Conservation (phyloP, 2,797 vertebrate genomes). For the Sebastes itinus region DNA sequence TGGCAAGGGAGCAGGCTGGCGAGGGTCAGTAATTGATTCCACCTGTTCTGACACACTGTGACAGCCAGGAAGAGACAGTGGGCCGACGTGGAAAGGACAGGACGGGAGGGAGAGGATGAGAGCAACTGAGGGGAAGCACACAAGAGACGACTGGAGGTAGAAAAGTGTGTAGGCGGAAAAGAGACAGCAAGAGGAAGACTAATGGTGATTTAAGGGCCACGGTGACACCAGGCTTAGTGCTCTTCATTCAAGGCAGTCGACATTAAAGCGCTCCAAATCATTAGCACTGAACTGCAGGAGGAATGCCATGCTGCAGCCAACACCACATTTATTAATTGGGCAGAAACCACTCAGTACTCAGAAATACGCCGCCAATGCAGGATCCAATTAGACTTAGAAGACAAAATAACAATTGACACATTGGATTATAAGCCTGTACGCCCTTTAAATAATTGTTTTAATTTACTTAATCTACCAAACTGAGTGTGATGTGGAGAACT, state of each 20-base stretch:
- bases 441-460: constrained; percentile 48
- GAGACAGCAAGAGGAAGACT: constrained; percentile 35
- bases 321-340: constrained; percentile 71
- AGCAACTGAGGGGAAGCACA: constrained; percentile 15
- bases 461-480: constrained; percentile 37
- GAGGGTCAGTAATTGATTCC: constrained; percentile 79
- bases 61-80: constrained; percentile 55
- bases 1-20: constrained; percentile 55
- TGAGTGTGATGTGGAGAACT: constrained; percentile 5
- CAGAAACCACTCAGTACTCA: constrained; percentile 62
- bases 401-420: constrained; percentile 62
- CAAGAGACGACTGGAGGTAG: constrained; percentile 22
- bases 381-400: constrained; percentile 62
- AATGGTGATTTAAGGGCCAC: constrained; percentile 67
- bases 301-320: constrained; percentile 56
- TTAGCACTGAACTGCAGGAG: constrained; percentile 68
- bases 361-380: constrained; percentile 55
- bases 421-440: constrained; percentile 36
- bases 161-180: constrained; percentile 49
- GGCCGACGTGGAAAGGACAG: constrained; percentile 23
- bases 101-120: constrained; percentile 28
- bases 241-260: constrained; percentile 68
- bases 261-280: constrained; percentile 74
- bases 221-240: constrained; percentile 61
- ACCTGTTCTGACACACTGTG: constrained; percentile 77